phyloP scores from a whole-genome alignment of 2,113 vertebrate genomes.

The Cairina moschata region DNA sequence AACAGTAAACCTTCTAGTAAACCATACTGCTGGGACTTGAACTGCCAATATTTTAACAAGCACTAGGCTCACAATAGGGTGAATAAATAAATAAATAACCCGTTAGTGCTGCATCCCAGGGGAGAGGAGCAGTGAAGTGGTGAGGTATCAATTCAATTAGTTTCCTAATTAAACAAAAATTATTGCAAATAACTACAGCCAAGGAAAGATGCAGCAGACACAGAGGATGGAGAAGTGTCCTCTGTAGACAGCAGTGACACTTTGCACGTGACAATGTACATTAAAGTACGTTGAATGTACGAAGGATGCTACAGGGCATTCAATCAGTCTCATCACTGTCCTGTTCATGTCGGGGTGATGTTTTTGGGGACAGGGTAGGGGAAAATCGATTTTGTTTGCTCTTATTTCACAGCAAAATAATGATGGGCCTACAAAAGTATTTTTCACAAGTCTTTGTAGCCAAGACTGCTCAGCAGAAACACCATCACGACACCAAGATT shows the following conservation, averaged over 20 bases:
- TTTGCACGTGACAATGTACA: neutral
- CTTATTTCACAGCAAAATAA: neutral
- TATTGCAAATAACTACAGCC: neutral
- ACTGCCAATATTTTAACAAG: neutral
- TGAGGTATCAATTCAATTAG: slow-evolving; percentile 25
- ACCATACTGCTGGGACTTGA: neutral
- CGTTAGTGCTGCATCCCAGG: neutral
- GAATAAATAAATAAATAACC: neutral
- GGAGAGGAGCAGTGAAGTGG: neutral
- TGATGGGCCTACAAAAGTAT: neutral
- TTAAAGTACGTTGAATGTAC: neutral
- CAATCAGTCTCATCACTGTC: neutral
- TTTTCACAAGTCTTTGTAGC: neutral
- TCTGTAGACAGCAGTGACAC: neutral
- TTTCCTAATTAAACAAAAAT: slow-evolving; percentile 55
- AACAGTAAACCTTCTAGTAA: slow-evolving; percentile 5
- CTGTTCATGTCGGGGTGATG: neutral
- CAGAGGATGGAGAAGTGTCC: neutral
- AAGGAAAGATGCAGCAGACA: neutral
- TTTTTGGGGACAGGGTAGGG: neutral
- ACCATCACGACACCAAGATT: neutral
- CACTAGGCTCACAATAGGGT: neutral
- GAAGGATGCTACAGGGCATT: neutral
- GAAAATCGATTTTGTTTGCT: neutral
- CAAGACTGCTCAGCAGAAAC: neutral